These are phyloP conservation scores for Leptosomus discolor DNA, from an alignment of 2,113 vertebrate genomes.

Conservation along the genomic window DNA sequence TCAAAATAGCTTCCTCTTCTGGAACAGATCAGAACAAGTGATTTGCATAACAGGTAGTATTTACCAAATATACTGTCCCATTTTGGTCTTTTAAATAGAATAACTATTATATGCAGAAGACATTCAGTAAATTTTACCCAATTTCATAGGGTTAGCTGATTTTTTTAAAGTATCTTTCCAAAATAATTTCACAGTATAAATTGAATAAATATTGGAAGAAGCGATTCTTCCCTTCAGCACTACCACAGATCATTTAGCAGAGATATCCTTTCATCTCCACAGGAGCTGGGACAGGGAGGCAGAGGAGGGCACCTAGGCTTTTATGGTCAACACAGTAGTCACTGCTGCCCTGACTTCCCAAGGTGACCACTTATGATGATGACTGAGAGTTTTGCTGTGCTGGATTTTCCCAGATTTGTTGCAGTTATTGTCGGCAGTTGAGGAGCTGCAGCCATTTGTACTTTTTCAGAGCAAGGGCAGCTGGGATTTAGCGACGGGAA, in stretches of 20 bases:
- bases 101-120: background rate
- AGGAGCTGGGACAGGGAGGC: background rate
- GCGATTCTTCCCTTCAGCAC: background rate
- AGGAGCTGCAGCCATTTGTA: background rate
- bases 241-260: background rate
- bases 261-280: background rate
- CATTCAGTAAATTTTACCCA: background rate
- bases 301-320: background rate
- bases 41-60: background rate
- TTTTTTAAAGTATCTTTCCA: background rate
- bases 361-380: background rate
- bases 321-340: background rate
- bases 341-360: background rate
- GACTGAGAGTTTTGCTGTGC: background rate
- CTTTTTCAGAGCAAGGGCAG: background rate
- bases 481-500: background rate
- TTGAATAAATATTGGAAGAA: background rate
- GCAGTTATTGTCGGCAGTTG: background rate
- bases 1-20: background rate
- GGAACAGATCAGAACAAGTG: background rate
- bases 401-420: background rate
- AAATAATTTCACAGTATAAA: background rate
- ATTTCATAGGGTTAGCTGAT: background rate
- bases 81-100: background rate
- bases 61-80: background rate